A percentile compares a stretch with the other conserved stretches of the same genome.
Conservation (phyloP, 1,140 invertebrate species). For the Drosophila repletoides region DNA sequence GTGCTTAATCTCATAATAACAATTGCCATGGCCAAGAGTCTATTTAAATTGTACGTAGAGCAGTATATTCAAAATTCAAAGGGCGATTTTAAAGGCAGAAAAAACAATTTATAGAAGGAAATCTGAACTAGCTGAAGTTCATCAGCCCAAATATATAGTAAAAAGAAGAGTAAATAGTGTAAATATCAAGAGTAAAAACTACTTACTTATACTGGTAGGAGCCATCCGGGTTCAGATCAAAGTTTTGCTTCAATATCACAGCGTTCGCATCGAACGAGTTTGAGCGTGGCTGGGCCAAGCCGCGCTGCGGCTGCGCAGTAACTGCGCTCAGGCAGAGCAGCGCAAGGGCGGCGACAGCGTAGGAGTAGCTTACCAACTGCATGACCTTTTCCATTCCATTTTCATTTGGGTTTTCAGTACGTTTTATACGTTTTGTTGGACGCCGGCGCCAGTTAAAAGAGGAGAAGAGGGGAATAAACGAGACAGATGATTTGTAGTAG, state of each 20-base stretch:
- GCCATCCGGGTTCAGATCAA: slow-evolving; percentile 83
- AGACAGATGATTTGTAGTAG: slow-evolving; percentile 15
- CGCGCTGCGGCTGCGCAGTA: slow-evolving; percentile 72
- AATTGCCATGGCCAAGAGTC: no score
- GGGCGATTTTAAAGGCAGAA: no score
- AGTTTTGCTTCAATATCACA: slow-evolving; percentile 82
- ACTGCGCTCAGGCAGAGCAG: slow-evolving; percentile 60
- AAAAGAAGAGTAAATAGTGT: no score
- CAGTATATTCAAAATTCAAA: no score
- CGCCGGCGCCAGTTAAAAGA: slow-evolving; percentile 11
- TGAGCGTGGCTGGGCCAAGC: slow-evolving; percentile 57
- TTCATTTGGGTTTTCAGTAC: no score
- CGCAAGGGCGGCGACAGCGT: slow-evolving; percentile 54
- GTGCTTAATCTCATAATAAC: no score
- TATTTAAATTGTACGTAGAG: no score
- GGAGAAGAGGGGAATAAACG: background rate
- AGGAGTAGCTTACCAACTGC: slow-evolving; percentile 64
- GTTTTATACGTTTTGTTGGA: background rate
- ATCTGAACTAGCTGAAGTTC: no score
- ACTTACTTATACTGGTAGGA: slow-evolving; percentile 83
- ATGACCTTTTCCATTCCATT: slow-evolving; percentile 82
- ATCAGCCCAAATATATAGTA: no score
- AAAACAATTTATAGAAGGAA: no score
- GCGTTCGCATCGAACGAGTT: slow-evolving; percentile 75
- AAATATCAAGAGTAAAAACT: background rate